Evolutionary conservation across 2,113 vertebrate genomes (phyloP).

Genomic region (Cebidichthys violaceus): DNA sequence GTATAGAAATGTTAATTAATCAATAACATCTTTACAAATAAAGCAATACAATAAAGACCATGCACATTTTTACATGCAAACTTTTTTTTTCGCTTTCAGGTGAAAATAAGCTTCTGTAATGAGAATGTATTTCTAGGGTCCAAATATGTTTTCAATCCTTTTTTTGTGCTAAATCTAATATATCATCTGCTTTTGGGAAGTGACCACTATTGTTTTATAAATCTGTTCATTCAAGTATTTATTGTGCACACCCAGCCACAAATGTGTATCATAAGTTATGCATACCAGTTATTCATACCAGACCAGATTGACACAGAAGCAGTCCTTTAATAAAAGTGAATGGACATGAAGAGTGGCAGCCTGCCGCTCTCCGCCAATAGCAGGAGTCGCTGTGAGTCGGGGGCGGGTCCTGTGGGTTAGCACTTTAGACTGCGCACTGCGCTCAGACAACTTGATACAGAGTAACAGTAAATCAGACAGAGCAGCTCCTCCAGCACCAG

Average conservation of each 20-base stretch:
- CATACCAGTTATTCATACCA: constrained; percentile 17
- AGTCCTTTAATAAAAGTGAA: constrained; percentile 50
- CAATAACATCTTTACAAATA: neutral
- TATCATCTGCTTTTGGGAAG: neutral
- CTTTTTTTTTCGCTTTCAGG: neutral
- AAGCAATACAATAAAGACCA: neutral
- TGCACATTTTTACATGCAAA: neutral
- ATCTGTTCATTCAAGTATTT: neutral
- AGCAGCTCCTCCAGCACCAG: constrained; percentile 77
- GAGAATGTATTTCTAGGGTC: neutral
- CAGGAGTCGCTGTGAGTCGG: neutral
- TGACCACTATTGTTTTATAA: neutral
- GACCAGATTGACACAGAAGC: constrained; percentile 47
- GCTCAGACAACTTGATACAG: constrained; percentile 76
- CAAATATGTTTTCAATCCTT: neutral
- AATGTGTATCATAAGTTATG: constrained; percentile 15
- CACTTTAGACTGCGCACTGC: constrained; percentile 72
- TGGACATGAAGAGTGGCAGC: constrained; percentile 1
- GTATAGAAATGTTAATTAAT: neutral
- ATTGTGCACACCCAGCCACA: neutral
- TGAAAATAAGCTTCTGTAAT: neutral
- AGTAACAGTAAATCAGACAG: constrained; percentile 85
- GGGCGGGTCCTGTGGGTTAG: constrained; percentile 60
- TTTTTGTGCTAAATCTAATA: neutral
- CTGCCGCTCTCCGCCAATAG: constrained; percentile 69